Evolutionary conservation across 2,113 vertebrate species (phyloP).

Genomic region (Procavia capensis): DNA sequence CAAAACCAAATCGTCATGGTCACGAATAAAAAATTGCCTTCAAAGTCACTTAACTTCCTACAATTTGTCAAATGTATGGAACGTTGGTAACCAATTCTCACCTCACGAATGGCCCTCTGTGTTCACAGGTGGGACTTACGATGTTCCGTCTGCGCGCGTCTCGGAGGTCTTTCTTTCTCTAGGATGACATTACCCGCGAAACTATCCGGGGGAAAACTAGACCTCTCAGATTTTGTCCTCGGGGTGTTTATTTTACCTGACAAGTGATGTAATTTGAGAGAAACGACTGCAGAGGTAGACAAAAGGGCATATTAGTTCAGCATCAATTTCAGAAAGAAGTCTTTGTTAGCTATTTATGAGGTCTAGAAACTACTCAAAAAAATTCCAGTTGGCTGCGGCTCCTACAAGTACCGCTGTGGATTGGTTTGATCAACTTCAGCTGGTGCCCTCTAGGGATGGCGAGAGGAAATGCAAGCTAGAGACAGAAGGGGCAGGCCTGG

Average conservation of each 20-base stretch:
- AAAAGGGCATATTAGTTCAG: background rate
- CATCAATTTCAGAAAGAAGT: background rate
- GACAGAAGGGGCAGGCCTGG: background rate
- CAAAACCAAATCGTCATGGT: background rate
- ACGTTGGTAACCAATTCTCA: background rate
- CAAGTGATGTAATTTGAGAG: background rate
- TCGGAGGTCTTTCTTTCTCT: background rate
- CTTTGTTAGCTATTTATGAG: background rate
- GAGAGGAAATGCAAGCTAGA: background rate
- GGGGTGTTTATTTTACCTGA: background rate
- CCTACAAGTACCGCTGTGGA: background rate
- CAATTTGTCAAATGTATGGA: background rate
- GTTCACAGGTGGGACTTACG: background rate
- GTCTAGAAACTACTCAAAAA: background rate
- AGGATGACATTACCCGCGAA: background rate
- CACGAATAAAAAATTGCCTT: conserved; percentile 4
- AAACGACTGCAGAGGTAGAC: background rate
- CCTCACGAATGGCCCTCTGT: background rate
- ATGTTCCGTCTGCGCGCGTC: background rate
- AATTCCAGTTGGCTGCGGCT: background rate
- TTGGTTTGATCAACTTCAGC: background rate
- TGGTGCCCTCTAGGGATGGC: background rate
- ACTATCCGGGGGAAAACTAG: too few species aligned
- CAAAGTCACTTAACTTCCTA: background rate
- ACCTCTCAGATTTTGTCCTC: background rate